Base-by-base conservation (phyloP, 1,140 invertebrate species). In the Radopholus similis region DNA sequence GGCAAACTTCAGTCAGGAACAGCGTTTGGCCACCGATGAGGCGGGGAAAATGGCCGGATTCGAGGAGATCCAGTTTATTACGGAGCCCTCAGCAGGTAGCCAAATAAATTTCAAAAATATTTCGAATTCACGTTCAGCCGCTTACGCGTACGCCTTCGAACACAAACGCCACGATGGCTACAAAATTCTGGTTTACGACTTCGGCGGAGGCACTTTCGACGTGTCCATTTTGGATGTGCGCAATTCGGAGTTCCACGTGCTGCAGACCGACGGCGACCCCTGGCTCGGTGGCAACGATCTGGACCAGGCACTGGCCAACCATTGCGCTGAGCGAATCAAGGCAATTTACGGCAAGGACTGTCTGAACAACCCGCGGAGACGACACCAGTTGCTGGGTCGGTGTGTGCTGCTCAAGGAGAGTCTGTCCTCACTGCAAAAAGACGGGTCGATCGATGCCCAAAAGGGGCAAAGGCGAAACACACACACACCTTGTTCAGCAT, bases 191-290 rank as follows among this genome's bases (percentile, higher is more conserved):
- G 86, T 87, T 73, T 96, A 94, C 84, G 93, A 96, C 87, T 87
- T 97, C 72, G 93, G 93, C 70, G 93, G 93, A 83, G 93, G 93
- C 81, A 96, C 93, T 75, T 96, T 96, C 82, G 92, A 95, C 86
- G 92, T 95, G 9, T 95, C 92, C 26, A 91, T 95, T 78, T 85
- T 96, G 67, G 92, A 91, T 68, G 94, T 95, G 83, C 91, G 93
- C 82, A 91, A 94, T 84, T 92, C 92, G 76, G 92, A 95, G 82
- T 87, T 87, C 77, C 92, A 95, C 84, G 93, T 87, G 4, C 90
- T 96, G 5, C 90, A 95, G 1, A 98, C 95, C 53, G 96, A 95
- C 83, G 95, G 95, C 77, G 94, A 98, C 82, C 97, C 94, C 83
- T 94, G 97, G 84, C 88, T 98, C 84, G 75, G 75, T 51, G 84